Evolutionary conservation across 2,797 vertebrate genomes (phyloP).

Genomic region (Eulemur mongoz): DNA sequence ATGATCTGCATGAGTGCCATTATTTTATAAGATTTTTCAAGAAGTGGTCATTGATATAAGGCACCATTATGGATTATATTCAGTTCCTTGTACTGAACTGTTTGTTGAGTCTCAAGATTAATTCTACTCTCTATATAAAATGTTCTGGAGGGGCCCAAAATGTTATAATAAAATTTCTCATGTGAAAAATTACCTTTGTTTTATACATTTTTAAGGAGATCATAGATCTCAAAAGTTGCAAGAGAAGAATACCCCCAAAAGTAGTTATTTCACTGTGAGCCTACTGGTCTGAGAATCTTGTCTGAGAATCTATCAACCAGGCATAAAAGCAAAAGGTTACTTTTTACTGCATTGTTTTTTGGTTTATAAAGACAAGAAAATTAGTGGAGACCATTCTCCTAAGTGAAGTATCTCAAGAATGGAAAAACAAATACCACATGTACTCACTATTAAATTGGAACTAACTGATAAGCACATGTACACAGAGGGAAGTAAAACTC

Average conservation of each 20-base stretch:
- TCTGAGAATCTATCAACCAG: neutral
- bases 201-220: neutral
- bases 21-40: slow-evolving; percentile 28
- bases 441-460: no score
- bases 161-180: neutral
- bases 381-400: neutral
- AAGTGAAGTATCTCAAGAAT: no score
- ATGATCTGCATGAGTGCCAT: neutral
- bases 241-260: neutral
- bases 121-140: neutral
- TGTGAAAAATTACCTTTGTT: neutral
- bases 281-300: neutral
- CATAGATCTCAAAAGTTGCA: neutral
- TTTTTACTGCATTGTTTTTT: neutral
- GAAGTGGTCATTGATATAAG: neutral
- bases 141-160: neutral
- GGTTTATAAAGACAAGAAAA: neutral
- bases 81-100: neutral
- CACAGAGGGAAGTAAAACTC: no score
- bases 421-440: no score
- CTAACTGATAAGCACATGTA: no score
- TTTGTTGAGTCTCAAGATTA: neutral
- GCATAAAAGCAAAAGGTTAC: neutral
- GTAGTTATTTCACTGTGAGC: neutral
- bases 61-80: neutral